Evolutionary conservation across 2,888 invertebrate species (phyloP).

Genomic region (Idaea straminata): DNA sequence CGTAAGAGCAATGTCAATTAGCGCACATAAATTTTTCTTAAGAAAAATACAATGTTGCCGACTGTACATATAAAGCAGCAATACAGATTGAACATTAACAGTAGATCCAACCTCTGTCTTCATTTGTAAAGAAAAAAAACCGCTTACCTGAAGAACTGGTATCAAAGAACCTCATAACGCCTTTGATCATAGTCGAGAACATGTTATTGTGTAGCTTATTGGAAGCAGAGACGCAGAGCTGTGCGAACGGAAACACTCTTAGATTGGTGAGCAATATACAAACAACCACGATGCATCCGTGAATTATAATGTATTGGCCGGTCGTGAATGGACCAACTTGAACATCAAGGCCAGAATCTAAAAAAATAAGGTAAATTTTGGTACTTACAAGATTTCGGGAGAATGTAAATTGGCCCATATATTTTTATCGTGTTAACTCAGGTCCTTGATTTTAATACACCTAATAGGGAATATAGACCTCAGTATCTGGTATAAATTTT

Average conservation of each 20-base stretch:
- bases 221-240: constrained; percentile 83
- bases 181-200: constrained; percentile 80
- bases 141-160: constrained; percentile 84
- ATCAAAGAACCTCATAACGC: constrained; percentile 86
- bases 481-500: too few relatives aligned
- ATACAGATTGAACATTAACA: too few relatives aligned
- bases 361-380: too few relatives aligned
- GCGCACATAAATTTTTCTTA: too few relatives aligned
- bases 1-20: too few relatives aligned
- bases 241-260: constrained; percentile 83
- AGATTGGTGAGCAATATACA: constrained; percentile 80
- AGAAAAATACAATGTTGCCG: too few relatives aligned
- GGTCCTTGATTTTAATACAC: too few relatives aligned
- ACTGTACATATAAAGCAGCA: too few relatives aligned
- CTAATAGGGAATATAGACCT: too few relatives aligned
- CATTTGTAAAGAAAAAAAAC: background rate
- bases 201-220: constrained; percentile 85
- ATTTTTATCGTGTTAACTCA: too few relatives aligned
- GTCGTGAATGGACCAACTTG: constrained; percentile 65
- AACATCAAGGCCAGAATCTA: constrained; percentile 59
- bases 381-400: too few relatives aligned
- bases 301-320: constrained; percentile 81
- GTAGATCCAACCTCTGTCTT: background rate
- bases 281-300: constrained; percentile 74
- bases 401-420: too few relatives aligned